phyloP scores from a whole-genome alignment of 2,888 invertebrate genomes.

The Clostera curtula region DNA sequence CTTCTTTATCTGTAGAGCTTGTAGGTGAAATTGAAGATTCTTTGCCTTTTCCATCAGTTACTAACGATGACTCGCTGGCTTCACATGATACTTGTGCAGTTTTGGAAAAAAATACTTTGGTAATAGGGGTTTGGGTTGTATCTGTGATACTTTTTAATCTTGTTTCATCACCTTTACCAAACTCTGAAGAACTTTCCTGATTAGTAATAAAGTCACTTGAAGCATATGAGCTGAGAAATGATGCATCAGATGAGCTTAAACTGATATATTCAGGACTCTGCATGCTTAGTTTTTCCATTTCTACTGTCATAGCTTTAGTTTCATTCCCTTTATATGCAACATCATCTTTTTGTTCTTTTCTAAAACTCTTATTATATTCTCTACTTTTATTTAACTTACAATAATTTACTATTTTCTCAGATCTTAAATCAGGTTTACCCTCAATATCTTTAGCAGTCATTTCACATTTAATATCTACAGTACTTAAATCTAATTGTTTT shows the following conservation, averaged over 20 bases:
- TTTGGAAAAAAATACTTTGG: conserved; percentile 36
- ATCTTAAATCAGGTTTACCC: conserved; percentile 52
- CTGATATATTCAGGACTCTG: conserved; percentile 23
- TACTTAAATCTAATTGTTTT: conserved; percentile 55
- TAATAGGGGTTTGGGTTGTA: conserved; percentile 14
- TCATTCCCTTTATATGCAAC: conserved; percentile 19
- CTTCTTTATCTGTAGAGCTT: conserved; percentile 5
- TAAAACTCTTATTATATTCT: conserved; percentile 46
- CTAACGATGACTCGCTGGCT: conserved; percentile 17
- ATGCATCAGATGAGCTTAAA: conserved; percentile 51
- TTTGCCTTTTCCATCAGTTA: conserved; percentile 10
- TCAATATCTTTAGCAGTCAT: conserved; percentile 34
- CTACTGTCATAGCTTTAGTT: conserved; percentile 15
- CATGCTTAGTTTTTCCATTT: conserved; percentile 20
- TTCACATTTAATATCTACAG: conserved; percentile 43
- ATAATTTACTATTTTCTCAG: conserved; percentile 69
- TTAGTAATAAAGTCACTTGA: conserved; percentile 33
- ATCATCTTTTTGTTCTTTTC: conserved; percentile 29
- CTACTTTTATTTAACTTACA: conserved; percentile 71
- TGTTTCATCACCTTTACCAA: conserved; percentile 22
- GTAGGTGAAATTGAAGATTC: conserved; percentile 6
- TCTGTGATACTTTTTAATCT: conserved; percentile 16
- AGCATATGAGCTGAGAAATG: conserved; percentile 47
- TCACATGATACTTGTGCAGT: conserved; percentile 13
- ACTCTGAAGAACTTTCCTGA: conserved; percentile 28